phyloP scores from a whole-genome alignment of 2,888 invertebrate genomes.

The Frankliniella fusca region DNA sequence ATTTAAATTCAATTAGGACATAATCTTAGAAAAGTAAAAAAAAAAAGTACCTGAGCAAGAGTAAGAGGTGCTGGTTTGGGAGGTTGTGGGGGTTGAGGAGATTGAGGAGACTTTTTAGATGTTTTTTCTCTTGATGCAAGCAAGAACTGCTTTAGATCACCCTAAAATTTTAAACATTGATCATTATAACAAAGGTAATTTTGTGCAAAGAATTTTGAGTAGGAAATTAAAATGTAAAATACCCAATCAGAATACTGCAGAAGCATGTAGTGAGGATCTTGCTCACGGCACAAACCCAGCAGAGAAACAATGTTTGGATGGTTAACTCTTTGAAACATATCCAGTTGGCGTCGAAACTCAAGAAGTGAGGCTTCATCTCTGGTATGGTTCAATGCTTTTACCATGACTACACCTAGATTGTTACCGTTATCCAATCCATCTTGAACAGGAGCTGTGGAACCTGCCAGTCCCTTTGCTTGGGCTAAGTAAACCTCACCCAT shows the following conservation, averaged over 20 bases:
- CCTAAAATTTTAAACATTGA: slow-evolving; percentile 53
- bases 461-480: slow-evolving; percentile 50
- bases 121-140: slow-evolving; percentile 57
- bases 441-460: slow-evolving; percentile 35
- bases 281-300: slow-evolving; percentile 74
- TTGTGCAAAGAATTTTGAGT: slow-evolving; percentile 20
- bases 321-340: slow-evolving; percentile 75
- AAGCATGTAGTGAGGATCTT: slow-evolving; percentile 83
- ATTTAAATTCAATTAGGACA: neutral
- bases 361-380: slow-evolving; percentile 72
- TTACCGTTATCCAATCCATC: slow-evolving; percentile 40
- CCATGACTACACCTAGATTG: slow-evolving; percentile 55
- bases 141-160: slow-evolving; percentile 86
- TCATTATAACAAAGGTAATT: slow-evolving; percentile 24
- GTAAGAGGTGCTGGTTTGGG: slow-evolving; percentile 39
- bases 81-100: slow-evolving; percentile 41
- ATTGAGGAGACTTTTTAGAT: slow-evolving; percentile 37
- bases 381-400: slow-evolving; percentile 70
- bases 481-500: slow-evolving; percentile 88
- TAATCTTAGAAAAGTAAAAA: neutral
- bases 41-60: neutral
- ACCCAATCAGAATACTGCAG: slow-evolving; percentile 93
- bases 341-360: slow-evolving; percentile 85
- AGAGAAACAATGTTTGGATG: slow-evolving; percentile 77
- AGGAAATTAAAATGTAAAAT: slow-evolving; percentile 42